Evolutionary conservation across 2,113 vertebrate genomes (phyloP).

Genomic region (Solenodon paradoxus): DNA sequence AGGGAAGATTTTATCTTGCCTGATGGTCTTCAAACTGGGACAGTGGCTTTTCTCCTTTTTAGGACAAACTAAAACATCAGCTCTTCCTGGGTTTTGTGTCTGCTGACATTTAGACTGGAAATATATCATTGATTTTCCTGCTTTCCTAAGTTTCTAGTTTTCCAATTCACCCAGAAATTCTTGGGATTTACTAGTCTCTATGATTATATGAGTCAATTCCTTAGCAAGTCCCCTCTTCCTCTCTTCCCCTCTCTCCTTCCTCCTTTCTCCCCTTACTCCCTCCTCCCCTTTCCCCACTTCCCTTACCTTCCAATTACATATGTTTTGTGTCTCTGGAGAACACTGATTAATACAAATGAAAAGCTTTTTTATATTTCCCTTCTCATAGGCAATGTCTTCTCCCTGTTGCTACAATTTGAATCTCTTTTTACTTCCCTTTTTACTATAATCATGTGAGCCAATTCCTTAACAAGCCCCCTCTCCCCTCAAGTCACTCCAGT

Average conservation of each 20-base stretch:
- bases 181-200: not conserved
- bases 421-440: no score
- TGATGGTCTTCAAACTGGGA: not conserved
- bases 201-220: not conserved
- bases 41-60: not conserved
- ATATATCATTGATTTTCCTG: not conserved
- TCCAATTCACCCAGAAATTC: not conserved
- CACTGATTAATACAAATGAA: not conserved
- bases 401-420: no score
- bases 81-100: not conserved
- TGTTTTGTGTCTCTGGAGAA: not conserved
- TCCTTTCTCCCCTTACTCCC: no score
- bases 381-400: not conserved
- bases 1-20: not conserved
- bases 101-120: not conserved
- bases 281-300: no score
- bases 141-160: not conserved
- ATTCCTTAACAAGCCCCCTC: not conserved
- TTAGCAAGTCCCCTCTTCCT: not conserved
- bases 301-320: no score
- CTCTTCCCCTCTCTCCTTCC: not conserved
- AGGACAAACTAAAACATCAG: not conserved
- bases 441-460: not conserved
- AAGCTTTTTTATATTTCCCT: not conserved
- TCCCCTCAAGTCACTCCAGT: not conserved